These are phyloP conservation scores for Anthonomus grandis DNA, from an alignment of 1,140 invertebrate genomes.

Conservation along the genomic window DNA sequence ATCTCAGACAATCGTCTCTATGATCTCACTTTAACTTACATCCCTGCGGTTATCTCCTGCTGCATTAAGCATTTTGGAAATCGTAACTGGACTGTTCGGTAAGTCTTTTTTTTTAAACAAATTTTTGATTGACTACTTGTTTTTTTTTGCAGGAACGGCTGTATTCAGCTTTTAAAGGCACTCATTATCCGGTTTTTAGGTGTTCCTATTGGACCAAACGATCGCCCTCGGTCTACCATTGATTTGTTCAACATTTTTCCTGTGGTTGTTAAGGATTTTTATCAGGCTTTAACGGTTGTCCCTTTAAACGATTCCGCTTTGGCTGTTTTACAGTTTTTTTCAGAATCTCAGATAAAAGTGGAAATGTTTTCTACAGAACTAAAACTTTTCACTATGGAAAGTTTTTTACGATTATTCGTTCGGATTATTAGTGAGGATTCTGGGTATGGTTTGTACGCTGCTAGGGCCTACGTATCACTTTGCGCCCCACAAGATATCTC, in stretches of 20 bases:
- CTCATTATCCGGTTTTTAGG: conserved; percentile 30
- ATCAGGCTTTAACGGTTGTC: conserved; percentile 5
- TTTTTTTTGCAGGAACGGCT: conserved; percentile 28
- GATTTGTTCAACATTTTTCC: conserved; percentile 30
- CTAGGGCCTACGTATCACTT: conserved; percentile 21
- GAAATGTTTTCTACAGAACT: neutral
- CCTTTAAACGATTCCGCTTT: conserved; percentile 21
- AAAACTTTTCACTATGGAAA: neutral
- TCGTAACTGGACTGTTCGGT: conserved; percentile 28
- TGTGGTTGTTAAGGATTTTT: conserved; percentile 13
- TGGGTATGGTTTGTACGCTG: conserved; percentile 28
- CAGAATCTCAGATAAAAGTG: conserved; percentile 27
- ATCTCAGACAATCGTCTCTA: conserved; percentile 30
- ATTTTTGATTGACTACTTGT: too few species aligned
- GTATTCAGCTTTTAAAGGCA: conserved; percentile 27
- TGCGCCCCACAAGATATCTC: conserved; percentile 24
- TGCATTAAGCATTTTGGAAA: conserved; percentile 24
- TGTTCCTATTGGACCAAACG: conserved; percentile 18
- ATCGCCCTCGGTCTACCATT: conserved; percentile 24
- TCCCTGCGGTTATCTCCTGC: conserved; percentile 16
- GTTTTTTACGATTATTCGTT: conserved; percentile 23
- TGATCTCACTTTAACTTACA: conserved; percentile 19
- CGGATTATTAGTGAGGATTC: conserved; percentile 24
- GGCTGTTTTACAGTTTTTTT: conserved; percentile 27
- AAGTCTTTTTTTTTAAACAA: conserved; percentile 3